Evolutionary conservation across 2,113 vertebrate genomes (phyloP).

Genomic region (Stercorarius parasiticus): DNA sequence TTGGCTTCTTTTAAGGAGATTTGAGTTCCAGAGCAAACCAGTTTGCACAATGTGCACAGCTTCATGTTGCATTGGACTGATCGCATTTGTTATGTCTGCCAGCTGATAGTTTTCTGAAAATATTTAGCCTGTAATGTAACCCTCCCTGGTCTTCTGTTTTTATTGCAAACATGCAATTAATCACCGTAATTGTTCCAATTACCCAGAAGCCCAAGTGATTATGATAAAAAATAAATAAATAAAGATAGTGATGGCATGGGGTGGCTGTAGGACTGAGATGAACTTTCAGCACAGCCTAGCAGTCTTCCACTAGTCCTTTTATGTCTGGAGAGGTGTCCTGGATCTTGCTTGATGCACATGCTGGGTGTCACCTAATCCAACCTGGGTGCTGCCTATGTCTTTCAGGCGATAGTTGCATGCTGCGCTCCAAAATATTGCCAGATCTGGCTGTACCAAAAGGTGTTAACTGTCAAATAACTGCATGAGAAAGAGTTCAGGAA

Average conservation of each 20-base stretch:
- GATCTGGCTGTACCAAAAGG: background rate
- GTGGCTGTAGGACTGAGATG: background rate
- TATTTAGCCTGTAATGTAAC: constrained; percentile 86
- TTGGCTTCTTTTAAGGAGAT: constrained; percentile 59
- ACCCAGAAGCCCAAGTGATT: constrained; percentile 75
- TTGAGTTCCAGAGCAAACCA: constrained; percentile 66
- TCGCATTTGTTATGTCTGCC: constrained; percentile 73
- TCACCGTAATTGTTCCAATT: constrained; percentile 86
- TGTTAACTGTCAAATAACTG: background rate
- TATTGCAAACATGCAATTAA: constrained; percentile 89
- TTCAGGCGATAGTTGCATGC: background rate
- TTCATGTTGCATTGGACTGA: constrained; percentile 49
- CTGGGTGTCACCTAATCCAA: background rate
- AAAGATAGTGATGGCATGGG: background rate
- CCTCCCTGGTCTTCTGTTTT: constrained; percentile 83
- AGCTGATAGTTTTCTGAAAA: constrained; percentile 79
- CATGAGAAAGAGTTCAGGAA: background rate
- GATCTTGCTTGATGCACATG: background rate
- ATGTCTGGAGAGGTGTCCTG: background rate
- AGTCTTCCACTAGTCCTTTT: background rate
- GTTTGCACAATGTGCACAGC: constrained; percentile 34
- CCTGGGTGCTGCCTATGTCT: background rate
- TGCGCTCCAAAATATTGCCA: background rate
- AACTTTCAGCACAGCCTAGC: background rate
- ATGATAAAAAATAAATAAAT: constrained; percentile 37